Conservation (phyloP, 2,888 invertebrate species). For the Parnassius apollo region DNA sequence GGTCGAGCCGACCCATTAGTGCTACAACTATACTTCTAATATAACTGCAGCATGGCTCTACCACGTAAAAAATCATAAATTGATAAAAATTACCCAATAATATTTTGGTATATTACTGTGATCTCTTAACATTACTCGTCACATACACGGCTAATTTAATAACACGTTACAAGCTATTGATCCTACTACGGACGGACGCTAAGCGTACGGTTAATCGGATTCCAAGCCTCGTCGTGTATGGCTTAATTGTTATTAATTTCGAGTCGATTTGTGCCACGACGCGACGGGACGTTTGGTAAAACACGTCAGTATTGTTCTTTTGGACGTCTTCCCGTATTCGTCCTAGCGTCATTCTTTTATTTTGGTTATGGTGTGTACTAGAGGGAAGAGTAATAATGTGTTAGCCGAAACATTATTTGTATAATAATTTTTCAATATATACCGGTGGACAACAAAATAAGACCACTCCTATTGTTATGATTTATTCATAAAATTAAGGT, state of each 20-base stretch:
- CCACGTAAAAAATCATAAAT: too few relatives aligned
- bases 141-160: constrained; percentile 6
- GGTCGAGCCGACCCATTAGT: too few relatives aligned
- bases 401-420: too few relatives aligned
- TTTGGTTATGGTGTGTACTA: background rate
- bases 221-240: constrained; percentile 29
- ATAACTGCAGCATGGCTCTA: too few relatives aligned
- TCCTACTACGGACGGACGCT: constrained; percentile 18
- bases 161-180: constrained; percentile 11
- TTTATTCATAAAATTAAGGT: too few relatives aligned
- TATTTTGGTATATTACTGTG: constrained; percentile 4
- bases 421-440: too few relatives aligned
- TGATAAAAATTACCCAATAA: background rate
- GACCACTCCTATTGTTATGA: too few relatives aligned
- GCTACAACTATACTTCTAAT: too few relatives aligned
- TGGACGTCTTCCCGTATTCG: constrained; percentile 1
- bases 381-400: too few relatives aligned
- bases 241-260: constrained; percentile 61
- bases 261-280: constrained; percentile 53
- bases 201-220: constrained; percentile 25
- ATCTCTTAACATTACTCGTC: background rate
- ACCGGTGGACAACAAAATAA: too few relatives aligned
- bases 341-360: constrained; percentile 6
- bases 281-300: constrained; percentile 43
- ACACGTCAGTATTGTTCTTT: constrained; percentile 42